Conservation (phyloP, 2,113 vertebrate genomes). For the Microtus oregoni region DNA sequence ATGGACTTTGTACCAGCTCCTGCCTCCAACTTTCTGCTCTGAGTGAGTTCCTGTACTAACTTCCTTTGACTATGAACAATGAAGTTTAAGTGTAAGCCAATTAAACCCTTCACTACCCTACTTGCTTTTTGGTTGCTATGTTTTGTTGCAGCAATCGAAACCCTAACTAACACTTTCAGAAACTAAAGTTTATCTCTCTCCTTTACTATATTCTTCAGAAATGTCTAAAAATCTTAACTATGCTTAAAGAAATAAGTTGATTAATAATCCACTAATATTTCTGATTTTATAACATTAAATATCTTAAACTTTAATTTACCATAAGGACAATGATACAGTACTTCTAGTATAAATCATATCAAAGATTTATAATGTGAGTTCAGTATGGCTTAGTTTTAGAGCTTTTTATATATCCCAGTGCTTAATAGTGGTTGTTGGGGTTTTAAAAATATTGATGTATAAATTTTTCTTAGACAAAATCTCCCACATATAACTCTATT, state of each 20-base stretch:
- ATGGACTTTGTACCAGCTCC: background rate
- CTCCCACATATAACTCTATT: background rate
- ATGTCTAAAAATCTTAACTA: background rate
- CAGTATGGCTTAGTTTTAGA: background rate
- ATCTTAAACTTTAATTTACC: background rate
- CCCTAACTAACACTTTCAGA: background rate
- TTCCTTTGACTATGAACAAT: background rate
- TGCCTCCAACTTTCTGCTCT: background rate
- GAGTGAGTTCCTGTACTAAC: background rate
- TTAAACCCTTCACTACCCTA: background rate
- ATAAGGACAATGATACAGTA: background rate
- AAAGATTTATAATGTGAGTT: background rate
- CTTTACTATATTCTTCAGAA: background rate
- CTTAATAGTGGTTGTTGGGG: background rate
- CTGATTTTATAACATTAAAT: background rate
- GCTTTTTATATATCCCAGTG: background rate
- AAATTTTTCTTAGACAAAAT: background rate
- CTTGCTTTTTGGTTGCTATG: background rate
- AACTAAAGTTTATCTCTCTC: background rate
- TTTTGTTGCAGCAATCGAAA: background rate
- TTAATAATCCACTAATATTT: background rate
- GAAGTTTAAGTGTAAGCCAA: background rate
- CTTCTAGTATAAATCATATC: background rate
- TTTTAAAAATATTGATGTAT: background rate
- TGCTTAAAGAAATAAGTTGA: background rate